Base-by-base conservation (phyloP, 1,140 invertebrate genomes). In the Condylostylus longicornis region DNA sequence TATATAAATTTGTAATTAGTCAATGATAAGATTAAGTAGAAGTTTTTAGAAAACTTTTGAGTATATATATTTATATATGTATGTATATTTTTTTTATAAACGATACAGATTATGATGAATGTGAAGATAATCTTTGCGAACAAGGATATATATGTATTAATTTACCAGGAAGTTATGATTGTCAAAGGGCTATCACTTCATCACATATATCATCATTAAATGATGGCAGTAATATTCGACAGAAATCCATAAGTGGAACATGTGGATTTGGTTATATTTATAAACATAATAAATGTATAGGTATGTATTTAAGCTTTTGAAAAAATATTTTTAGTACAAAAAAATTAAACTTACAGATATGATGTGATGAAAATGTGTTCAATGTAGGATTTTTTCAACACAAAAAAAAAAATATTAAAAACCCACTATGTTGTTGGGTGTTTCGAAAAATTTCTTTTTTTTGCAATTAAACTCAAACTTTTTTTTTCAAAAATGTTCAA, bases 71-170 rank as follows among this genome's bases (percentile, higher is more conserved):
- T 32, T 32, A 10, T 13, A 32, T 13, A 32, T 13, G 10, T 32
- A 15, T 17, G 4, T 13, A 32, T 12, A 32, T 17, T 18, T 18
- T 25, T 37, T 37, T 37, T 6, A 18, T 22, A 9, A 7, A 9
- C 4, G 10, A 8, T 4, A 14, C 44, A 76, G 84, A 88, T 64
- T 71, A 84, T 17, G 66, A 87, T 43, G 82, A 88, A 57, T 88
- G 83, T 52, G 55, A 64, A 13, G 70, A 74, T 32, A 62, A 65
- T 23, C 53, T 67, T n/a, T 84, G 80, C 48, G 65, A 63, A 27
- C 62, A 71, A 5, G 67, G 72, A 45, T 67, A 74, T 35, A 53
- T 68, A 2, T 87, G 83, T 49, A 56, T 75, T 1, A 87, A 88
- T 53, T 70, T 77, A 22, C 63, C 68, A 2, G 83, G 82, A 1